Evolutionary conservation across 2,113 vertebrate species (phyloP).

Genomic region (Ctenodactylus gundi): DNA sequence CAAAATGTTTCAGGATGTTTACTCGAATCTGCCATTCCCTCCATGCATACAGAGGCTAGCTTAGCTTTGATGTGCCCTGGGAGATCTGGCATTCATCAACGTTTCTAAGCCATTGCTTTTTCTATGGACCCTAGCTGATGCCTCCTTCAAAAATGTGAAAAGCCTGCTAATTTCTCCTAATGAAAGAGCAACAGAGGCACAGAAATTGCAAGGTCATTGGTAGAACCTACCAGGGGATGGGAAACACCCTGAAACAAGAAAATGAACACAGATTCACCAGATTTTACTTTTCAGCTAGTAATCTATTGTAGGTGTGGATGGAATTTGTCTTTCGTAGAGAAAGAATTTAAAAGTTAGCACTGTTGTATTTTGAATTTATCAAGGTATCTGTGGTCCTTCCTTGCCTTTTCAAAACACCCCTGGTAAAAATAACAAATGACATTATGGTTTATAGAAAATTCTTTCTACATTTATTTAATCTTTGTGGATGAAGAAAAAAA

Average conservation of each 20-base stretch:
- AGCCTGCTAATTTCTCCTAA: constrained; percentile 23
- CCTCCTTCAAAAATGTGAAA: constrained; percentile 51
- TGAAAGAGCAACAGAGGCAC: constrained; percentile 16
- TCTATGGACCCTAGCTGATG: constrained; percentile 23
- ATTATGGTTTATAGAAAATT: background rate
- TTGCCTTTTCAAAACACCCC: background rate
- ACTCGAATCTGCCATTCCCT: constrained; percentile 43
- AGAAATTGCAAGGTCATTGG: background rate
- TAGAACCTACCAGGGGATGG: background rate
- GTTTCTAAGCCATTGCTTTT: constrained; percentile 61
- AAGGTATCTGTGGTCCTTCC: background rate
- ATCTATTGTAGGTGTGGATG: background rate
- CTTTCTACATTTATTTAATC: background rate
- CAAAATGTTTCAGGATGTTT: constrained; percentile 26
- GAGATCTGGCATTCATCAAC: constrained; percentile 36
- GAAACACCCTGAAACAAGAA: background rate
- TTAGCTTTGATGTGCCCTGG: background rate
- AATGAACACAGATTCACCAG: background rate
- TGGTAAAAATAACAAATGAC: background rate
- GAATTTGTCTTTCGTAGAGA: background rate
- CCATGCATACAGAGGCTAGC: background rate
- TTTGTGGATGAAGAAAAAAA: background rate
- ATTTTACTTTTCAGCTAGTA: background rate
- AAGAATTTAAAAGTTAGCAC: background rate
- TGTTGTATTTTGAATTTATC: background rate